Evolutionary conservation across 1,140 invertebrate species (phyloP).

Genomic region (Tetramorium alpestre): DNA sequence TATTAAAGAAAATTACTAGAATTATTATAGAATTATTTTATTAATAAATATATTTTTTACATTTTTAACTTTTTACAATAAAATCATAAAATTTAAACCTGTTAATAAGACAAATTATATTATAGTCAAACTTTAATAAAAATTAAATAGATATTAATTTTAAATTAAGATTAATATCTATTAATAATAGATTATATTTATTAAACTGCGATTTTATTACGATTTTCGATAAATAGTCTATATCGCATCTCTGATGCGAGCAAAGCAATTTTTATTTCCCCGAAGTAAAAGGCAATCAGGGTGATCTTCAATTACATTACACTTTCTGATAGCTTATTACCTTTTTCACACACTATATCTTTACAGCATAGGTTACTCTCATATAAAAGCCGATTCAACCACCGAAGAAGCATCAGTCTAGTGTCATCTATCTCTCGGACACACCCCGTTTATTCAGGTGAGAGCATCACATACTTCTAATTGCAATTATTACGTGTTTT

Average conservation of each 20-base stretch:
- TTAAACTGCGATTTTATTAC: not conserved
- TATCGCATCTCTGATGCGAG: not conserved
- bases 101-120: not conserved
- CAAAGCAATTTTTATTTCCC: conserved; percentile 71
- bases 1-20: not conserved
- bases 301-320: conserved; percentile 64
- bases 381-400: conserved; percentile 69
- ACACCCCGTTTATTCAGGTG: conserved; percentile 62
- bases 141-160: not conserved
- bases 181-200: too few species aligned
- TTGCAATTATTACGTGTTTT: not conserved
- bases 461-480: conserved; percentile 10
- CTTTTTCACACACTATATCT: conserved; percentile 26
- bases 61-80: not conserved
- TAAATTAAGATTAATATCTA: not conserved
- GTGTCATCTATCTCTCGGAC: conserved; percentile 50
- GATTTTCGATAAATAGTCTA: not conserved
- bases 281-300: conserved; percentile 71
- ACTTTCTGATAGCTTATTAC: conserved; percentile 60
- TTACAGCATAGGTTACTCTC: conserved; percentile 7
- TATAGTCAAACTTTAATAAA: not conserved
- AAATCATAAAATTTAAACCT: not conserved
- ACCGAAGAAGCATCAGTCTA: conserved; percentile 64
- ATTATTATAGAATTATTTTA: not conserved
- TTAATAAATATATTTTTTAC: not conserved